Percentiles rank a stretch among this genome's conserved stretches.
Evolutionary conservation across 2,797 vertebrate species (phyloP).

Genomic region (Tauraco hartlaubi): DNA sequence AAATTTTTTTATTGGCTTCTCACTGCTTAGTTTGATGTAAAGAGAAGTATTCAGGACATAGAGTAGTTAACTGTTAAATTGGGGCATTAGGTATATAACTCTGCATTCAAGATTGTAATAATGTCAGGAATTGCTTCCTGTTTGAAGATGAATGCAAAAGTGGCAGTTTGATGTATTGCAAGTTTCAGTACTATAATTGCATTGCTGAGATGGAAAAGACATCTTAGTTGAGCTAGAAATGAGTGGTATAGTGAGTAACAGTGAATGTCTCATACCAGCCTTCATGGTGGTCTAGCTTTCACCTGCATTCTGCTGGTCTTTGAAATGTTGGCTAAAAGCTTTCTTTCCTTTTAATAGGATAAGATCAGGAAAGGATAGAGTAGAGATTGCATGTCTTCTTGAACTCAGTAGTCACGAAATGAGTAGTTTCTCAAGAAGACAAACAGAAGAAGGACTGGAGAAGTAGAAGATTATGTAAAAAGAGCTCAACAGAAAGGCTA

Average conservation of each 20-base stretch:
- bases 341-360: background rate
- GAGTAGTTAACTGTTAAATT: background rate
- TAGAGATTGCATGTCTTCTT: background rate
- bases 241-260: background rate
- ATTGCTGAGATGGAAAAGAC: background rate
- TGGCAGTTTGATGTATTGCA: background rate
- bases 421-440: background rate
- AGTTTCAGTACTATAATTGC: background rate
- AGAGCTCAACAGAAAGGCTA: background rate
- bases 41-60: background rate
- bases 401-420: background rate
- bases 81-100: background rate
- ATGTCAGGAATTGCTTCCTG: background rate
- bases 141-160: background rate
- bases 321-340: background rate
- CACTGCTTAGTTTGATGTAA: background rate
- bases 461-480: background rate
- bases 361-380: background rate
- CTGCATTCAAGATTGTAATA: background rate
- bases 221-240: background rate
- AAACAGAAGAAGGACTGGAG: background rate
- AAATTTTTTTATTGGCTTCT: background rate
- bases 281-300: background rate
- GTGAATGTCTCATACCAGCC: background rate
- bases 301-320: background rate